phyloP scores from a whole-genome alignment of 2,113 vertebrate species.

The Channa argus region DNA sequence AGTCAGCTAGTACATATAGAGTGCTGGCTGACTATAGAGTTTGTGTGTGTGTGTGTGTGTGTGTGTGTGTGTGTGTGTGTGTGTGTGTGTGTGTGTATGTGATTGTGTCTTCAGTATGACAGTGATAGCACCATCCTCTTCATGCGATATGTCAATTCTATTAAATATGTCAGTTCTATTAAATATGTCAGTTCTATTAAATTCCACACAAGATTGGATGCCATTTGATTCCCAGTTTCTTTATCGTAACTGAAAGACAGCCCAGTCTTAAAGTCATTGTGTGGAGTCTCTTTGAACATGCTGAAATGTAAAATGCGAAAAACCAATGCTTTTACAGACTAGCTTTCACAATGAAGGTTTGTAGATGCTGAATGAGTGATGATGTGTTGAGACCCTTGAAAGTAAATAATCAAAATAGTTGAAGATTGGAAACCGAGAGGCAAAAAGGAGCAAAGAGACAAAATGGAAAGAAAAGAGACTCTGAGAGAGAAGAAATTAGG shows the following conservation, averaged over 20 bases:
- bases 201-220: slow-evolving; percentile 36
- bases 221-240: slow-evolving; percentile 32
- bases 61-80: not conserved
- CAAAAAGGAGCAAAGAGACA: not conserved
- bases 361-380: not conserved
- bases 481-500: slow-evolving; percentile 3
- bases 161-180: slow-evolving; percentile 37
- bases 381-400: slow-evolving; percentile 4
- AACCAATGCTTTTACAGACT: not conserved
- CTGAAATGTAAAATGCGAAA: not conserved
- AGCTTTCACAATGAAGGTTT: not conserved
- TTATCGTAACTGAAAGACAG: slow-evolving; percentile 28
- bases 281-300: slow-evolving; percentile 13
- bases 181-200: slow-evolving; percentile 46
- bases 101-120: slow-evolving; percentile 3
- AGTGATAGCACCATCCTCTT: slow-evolving; percentile 36
- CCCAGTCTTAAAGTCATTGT: not conserved
- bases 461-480: not conserved
- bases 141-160: slow-evolving; percentile 1
- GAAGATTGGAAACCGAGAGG: slow-evolving; percentile 1
- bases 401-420: slow-evolving; percentile 22
- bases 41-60: slow-evolving; percentile 2
- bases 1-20: slow-evolving; percentile 57
- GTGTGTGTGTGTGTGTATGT: slow-evolving; percentile 3
- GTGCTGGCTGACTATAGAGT: not conserved